Evolutionary conservation across 1,140 invertebrate species (phyloP), one percentile per base, ranked within the genome.

Genomic region (Listronotus oregonensis): DNA sequence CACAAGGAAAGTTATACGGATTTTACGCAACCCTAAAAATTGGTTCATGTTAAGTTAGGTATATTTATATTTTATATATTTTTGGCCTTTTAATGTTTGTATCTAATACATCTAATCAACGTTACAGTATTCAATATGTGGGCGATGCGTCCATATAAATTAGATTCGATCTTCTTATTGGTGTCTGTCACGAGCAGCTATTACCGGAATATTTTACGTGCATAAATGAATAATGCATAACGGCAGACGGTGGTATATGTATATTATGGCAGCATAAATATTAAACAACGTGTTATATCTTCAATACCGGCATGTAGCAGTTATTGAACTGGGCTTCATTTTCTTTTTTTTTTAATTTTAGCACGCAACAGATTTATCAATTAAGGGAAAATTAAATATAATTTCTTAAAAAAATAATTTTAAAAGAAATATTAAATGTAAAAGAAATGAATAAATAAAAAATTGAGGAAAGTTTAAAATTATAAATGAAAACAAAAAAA

Each of bases 191-290:
- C 31, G 40, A 46, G 43, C 55, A 58, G 55, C 21, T 46, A 55
- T 55, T 55, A 27, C 40, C 34, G 14, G 55, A 27, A 58, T 58
- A 58, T 46, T 58, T 46, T 17, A 58, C 55, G 42, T 31, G 43
- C 17, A 58, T 32, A 44, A 43, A 58, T 58, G 55, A 58, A 58
- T 58, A 58, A 58, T 58, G 55, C 40, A 58, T 44, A 31, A 9
- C 55, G 31, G 34, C 11, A 32, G 9, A 43, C 40, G 31, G 43
- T 12, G 55, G 43, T 46, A 46, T 39, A 46, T 58, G 42, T 58
- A 27, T 46, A 46, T 44, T 27, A 11, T 46, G 43, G 15, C 17
- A 46, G 55, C 55, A 58, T 58, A 58, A 58, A 58, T 58, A 58
- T 58, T 43, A 44, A 58, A 58, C 31, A 46, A 44, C 18, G 8